Base-by-base conservation (phyloP, 1,140 invertebrate genomes). In the Spodoptera frugiperda region DNA sequence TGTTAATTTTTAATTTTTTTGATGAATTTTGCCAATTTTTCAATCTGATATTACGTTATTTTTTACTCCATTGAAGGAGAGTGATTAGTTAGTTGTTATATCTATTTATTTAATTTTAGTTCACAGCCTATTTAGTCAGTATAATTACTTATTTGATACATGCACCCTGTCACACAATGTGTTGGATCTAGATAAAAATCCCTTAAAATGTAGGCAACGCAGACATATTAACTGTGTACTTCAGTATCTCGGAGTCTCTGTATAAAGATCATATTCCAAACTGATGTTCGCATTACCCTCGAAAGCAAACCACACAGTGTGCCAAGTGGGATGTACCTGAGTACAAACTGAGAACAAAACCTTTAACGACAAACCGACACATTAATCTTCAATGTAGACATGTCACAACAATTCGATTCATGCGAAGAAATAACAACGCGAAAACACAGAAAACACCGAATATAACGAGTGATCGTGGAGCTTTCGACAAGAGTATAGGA, bases 91-190 rank as follows among this genome's bases (percentile, higher is more conserved):
- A 39, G 33, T 39, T 39, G 17, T 63, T 25, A 51, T 65, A 15
- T 67, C 63, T 54, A 67, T 68, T 78, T 63, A 78, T 79, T 63
- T 76, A 46, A 44, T n/a, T 63, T 71, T 71, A 63, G 12, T 71
- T 57, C 53, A 49, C 30, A 59, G 25, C 65, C 46, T 70, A 70
- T 71, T 78, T 71, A 68, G 19, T 79, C 53, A 73, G 46, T 49
- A 49, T 73, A 68, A 25, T 68, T 68, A 68, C 3, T 67, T 46
- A 81, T 84, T 82, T 78, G 90, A 92, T 91, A 92, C 92, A 93
- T 92, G 91, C 91, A 89, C 86, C 89, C 91, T 92, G 91, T 89
- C 92, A 93, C 92, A 93, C 92, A 85, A 89, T 93, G 90, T 92
- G 90, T 79, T 75, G 25, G 51, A 48, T 73, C 71, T 73, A 73